Base-by-base conservation (phyloP, 2,888 invertebrate genomes). In the Girardia tigrina region DNA sequence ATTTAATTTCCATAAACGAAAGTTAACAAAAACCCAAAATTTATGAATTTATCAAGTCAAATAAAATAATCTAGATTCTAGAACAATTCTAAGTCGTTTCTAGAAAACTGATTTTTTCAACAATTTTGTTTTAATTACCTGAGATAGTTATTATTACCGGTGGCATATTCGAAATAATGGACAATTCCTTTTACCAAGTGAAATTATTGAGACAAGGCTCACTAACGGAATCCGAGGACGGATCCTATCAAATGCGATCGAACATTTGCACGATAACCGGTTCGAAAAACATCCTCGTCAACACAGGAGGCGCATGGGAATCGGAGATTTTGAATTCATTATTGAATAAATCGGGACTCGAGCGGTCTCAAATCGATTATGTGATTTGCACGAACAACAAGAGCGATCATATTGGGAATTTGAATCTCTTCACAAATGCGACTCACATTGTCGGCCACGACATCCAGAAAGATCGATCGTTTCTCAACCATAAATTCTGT, bases 401-500 rank as follows among this genome's bases (percentile, higher is more conserved):
- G 23, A 56, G 56, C n/a, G 56, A 56, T 56, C 4, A 56, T 56
- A 56, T 56, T 8, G 56, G 56, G 23, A 56, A 56, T 56, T 56
- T 56, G 23, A 56, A 56, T 56, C 23, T 56, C n/a, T 56, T 56
- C 23, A 56, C 56, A 56, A 56, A 56, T 56, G n/a, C 56, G n/a
- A 56, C 56, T 8, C 56, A 56, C 23, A 56, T 56, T n/a, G 56
- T 56, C 4, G 56, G 56, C 23, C 56, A 56, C 23, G 56, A 56
- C 23, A 56, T 56, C 23, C 56, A 56, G 2, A 56, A n/a, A 56
- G 56, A 56, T n/a, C 56, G 23, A 16, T 56, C 8, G 4, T 56
- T 56, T n/a, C 4, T 56, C 6, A 56, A 56, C 23, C 56, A 56
- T 56, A 56, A 56, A 56, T 56, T 56, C n/a, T 56, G 56, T 56